A percentile compares a stretch with the other conserved stretches of the same genome.
These are phyloP conservation scores for Cyprinodon variegatus DNA, from an alignment of 2,113 vertebrate species.

Conservation along the genomic window DNA sequence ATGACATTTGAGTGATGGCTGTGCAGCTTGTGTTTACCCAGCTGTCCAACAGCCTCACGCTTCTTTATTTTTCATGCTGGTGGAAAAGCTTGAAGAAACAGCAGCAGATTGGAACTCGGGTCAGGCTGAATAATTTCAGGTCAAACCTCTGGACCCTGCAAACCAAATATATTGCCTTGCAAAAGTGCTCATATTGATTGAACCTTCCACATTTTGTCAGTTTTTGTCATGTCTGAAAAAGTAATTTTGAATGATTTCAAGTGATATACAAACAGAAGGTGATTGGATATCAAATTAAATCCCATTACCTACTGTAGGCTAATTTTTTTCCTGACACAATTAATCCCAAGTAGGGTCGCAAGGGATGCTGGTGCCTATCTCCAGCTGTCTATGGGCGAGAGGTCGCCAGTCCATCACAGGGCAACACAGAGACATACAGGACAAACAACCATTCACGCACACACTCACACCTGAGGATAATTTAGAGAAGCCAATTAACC, in stretches of 20 bases:
- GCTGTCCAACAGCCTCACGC: conserved; percentile 11
- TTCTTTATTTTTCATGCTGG: conserved; percentile 42
- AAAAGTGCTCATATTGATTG: neutral
- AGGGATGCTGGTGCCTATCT: no score
- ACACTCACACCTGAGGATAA: no score
- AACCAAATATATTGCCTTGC: neutral
- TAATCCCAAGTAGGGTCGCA: no score
- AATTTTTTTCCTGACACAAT: no score
- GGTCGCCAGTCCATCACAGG: no score
- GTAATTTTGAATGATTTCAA: neutral
- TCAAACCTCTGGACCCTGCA: neutral
- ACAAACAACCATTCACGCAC: no score
- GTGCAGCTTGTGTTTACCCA: conserved; percentile 28
- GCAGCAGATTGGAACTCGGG: conserved; percentile 5
- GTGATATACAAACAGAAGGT: neutral
- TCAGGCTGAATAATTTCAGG: conserved; percentile 4
- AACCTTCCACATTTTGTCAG: neutral
- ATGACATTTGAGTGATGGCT: conserved; percentile 54
- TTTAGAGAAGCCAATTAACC: no score
- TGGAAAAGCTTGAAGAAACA: neutral
- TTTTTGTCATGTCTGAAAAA: neutral
- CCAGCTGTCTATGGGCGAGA: no score
- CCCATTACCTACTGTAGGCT: no score
- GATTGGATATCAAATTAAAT: neutral
- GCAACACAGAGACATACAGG: no score